Evolutionary conservation across 2,888 invertebrate genomes (phyloP).

Genomic region (Byasa hedistus): DNA sequence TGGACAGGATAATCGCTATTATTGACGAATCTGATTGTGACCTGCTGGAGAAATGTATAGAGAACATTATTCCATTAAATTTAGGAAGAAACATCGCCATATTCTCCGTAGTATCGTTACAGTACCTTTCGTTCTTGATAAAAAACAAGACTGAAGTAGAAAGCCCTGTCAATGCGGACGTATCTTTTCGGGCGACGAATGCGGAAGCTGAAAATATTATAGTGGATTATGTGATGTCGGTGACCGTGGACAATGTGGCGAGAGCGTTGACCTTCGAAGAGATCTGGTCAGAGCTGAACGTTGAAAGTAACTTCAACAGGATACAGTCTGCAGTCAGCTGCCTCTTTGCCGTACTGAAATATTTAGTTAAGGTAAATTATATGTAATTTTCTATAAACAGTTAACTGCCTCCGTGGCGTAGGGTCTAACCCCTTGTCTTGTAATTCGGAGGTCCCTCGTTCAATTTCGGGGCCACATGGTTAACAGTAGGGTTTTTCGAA

Average conservation of each 20-base stretch:
- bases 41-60: constrained; percentile 66
- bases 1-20: constrained; percentile 52
- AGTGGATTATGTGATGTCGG: constrained; percentile 61
- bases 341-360: constrained; percentile 69
- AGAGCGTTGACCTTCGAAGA: constrained; percentile 61
- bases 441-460: too few species aligned
- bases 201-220: constrained; percentile 59
- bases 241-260: constrained; percentile 64
- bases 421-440: too few species aligned
- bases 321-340: constrained; percentile 74
- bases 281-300: constrained; percentile 69
- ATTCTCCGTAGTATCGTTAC: constrained; percentile 69
- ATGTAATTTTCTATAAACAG: not conserved
- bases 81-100: constrained; percentile 63
- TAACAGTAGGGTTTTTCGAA: too few species aligned
- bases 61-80: constrained; percentile 56
- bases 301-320: constrained; percentile 64
- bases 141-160: constrained; percentile 74
- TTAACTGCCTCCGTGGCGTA: too few species aligned
- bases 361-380: constrained; percentile 65
- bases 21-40: constrained; percentile 69
- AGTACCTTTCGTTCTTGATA: constrained; percentile 73
- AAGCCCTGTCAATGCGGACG: constrained; percentile 65
- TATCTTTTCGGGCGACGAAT: constrained; percentile 59
- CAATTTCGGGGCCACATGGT: too few species aligned